Evolutionary conservation across 92 coral and sea anemone genomes (phyloP).

Genomic region (Phymanthus crucifer): DNA sequence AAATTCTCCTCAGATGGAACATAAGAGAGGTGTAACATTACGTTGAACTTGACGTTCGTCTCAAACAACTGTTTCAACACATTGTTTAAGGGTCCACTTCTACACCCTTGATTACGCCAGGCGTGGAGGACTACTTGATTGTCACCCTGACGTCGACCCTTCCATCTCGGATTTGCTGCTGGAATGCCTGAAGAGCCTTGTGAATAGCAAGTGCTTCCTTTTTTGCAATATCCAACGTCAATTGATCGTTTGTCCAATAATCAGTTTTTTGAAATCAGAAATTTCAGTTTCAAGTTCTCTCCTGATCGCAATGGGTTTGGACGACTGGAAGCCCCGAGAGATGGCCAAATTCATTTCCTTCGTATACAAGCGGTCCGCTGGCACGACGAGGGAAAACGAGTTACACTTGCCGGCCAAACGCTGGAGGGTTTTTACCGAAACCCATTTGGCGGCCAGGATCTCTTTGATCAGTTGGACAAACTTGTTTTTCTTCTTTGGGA

Average conservation of each 20-base stretch:
- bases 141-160: constrained; percentile 49
- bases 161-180: constrained; percentile 17
- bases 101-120: constrained; percentile 44
- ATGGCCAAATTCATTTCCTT: constrained; percentile 52
- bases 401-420: constrained; percentile 52
- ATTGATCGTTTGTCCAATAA: too few relatives aligned
- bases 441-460: neutral
- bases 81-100: constrained; percentile 1
- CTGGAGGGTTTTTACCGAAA: constrained; percentile 42
- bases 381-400: constrained; percentile 48
- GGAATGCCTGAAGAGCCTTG: constrained; percentile 24
- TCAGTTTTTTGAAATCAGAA: too few relatives aligned
- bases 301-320: constrained; percentile 22
- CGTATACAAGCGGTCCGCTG: constrained; percentile 45
- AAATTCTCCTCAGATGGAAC: constrained; percentile 44
- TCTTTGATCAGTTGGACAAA: constrained; percentile 17
- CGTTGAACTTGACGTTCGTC: constrained; percentile 13
- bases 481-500: constrained; percentile 37
- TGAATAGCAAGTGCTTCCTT: constrained; percentile 57
- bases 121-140: constrained; percentile 39
- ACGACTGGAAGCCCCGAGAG: constrained; percentile 23
- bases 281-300: constrained; percentile 41
- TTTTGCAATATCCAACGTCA: too few relatives aligned
- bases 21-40: constrained; percentile 30
- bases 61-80: constrained; percentile 9